Percentiles rank a stretch among this genome's conserved stretches.
These are phyloP conservation scores for Noctuana brunneofusca DNA, from an alignment of 2,888 invertebrate genomes.

Conservation along the genomic window DNA sequence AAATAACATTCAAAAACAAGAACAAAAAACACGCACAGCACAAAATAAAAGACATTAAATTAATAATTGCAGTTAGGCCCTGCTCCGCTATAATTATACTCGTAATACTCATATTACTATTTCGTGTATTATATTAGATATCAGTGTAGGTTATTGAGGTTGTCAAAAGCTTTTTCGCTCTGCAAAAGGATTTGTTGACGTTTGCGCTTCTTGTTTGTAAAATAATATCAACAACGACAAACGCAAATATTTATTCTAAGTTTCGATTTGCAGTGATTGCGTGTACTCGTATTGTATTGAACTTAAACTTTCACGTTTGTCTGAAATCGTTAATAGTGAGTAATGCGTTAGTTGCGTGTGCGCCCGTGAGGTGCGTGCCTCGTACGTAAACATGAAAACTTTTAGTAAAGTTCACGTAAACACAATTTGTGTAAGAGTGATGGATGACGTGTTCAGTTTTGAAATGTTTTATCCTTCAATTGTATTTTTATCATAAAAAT, in stretches of 20 bases:
- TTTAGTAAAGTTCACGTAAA: slow-evolving; percentile 59
- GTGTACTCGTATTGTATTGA: not conserved
- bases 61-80: no score
- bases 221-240: no score
- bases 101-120: no score
- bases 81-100: no score
- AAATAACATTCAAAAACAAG: not conserved
- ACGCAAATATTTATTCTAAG: not conserved
- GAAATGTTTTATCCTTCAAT: slow-evolving; percentile 12
- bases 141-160: no score
- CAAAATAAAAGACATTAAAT: no score
- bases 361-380: slow-evolving; percentile 64
- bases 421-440: slow-evolving; percentile 45
- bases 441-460: slow-evolving; percentile 27
- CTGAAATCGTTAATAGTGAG: slow-evolving; percentile 38
- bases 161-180: no score
- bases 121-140: no score
- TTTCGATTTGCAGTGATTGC: not conserved
- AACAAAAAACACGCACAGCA: not conserved
- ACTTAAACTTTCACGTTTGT: slow-evolving; percentile 40
- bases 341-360: slow-evolving; percentile 37
- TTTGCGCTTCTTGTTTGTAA: no score
- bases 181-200: no score
- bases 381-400: slow-evolving; percentile 64
- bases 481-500: slow-evolving; percentile 21